phyloP scores from a whole-genome alignment of 2,888 invertebrate genomes.

The Lycia hirtaria region DNA sequence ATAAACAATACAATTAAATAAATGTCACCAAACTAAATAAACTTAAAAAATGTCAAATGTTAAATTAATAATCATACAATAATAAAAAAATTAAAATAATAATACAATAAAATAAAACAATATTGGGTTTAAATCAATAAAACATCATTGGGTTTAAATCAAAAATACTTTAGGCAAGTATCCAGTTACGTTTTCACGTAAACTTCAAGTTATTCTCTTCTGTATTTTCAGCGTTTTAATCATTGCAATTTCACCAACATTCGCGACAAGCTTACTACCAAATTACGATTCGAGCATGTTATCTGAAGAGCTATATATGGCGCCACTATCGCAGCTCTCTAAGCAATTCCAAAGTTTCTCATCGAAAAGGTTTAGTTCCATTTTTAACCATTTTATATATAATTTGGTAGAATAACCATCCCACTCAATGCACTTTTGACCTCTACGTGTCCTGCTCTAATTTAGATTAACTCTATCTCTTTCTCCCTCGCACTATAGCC shows the following conservation, averaged over 20 bases:
- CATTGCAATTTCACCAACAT: conserved; percentile 61
- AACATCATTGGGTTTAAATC: background rate
- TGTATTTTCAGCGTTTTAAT: conserved; percentile 40
- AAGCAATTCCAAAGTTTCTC: background rate
- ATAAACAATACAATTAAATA: too few species aligned
- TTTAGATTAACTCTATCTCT: conserved; percentile 38
- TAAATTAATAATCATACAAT: too few species aligned
- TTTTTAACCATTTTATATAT: background rate
- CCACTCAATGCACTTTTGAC: conserved; percentile 55
- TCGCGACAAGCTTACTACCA: conserved; percentile 45
- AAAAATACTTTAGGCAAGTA: background rate
- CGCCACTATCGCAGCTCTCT: background rate
- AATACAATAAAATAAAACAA: too few species aligned
- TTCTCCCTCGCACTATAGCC: conserved; percentile 41
- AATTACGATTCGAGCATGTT: conserved; percentile 39
- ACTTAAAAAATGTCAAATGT: too few species aligned
- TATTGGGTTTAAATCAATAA: too few species aligned
- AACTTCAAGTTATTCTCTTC: background rate
- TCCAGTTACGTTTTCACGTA: background rate
- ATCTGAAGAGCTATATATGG: background rate
- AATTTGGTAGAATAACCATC: conserved; percentile 22
- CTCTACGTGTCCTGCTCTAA: conserved; percentile 53
- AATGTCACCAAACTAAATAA: too few species aligned
- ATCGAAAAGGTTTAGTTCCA: background rate
- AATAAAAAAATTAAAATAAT: too few species aligned